phyloP scores from a whole-genome alignment of 2,888 invertebrate species.

The Lycocerus yunnanus region DNA sequence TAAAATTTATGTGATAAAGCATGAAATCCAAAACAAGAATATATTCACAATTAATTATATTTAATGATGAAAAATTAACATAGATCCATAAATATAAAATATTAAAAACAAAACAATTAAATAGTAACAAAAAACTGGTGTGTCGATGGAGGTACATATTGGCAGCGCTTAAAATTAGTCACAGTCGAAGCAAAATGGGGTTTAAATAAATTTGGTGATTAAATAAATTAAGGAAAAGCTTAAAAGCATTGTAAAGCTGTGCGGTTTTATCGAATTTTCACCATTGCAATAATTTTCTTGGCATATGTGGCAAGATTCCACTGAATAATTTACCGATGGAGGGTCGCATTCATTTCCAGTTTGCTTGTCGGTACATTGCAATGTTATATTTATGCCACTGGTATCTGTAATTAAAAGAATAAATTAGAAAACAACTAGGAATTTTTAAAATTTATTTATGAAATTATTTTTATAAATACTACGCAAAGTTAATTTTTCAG shows the following conservation, averaged over 20 bases:
- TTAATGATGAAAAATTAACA: background rate
- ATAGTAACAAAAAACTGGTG: background rate
- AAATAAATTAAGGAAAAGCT: background rate
- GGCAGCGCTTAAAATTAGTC: background rate
- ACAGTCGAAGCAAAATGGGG: background rate
- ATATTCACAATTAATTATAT: background rate
- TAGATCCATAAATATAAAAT: background rate
- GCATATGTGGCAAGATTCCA: constrained; percentile 8
- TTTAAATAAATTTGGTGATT: background rate
- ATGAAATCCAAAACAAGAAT: background rate
- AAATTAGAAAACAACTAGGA: background rate
- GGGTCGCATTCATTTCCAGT: constrained; percentile 20
- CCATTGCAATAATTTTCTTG: constrained; percentile 15
- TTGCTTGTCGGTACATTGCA: constrained; percentile 10
- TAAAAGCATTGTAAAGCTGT: background rate
- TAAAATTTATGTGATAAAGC: background rate
- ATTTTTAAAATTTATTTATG: no score
- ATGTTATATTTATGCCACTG: constrained; percentile 4
- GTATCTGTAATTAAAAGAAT: constrained; percentile 2
- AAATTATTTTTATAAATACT: no score
- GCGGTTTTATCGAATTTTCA: background rate
- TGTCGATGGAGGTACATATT: background rate
- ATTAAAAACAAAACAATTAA: background rate
- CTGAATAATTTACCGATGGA: constrained; percentile 11
- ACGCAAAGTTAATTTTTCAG: no score